These are phyloP conservation scores for Apteryx owenii DNA, from an alignment of 2,113 vertebrate species.

Conservation along the genomic window DNA sequence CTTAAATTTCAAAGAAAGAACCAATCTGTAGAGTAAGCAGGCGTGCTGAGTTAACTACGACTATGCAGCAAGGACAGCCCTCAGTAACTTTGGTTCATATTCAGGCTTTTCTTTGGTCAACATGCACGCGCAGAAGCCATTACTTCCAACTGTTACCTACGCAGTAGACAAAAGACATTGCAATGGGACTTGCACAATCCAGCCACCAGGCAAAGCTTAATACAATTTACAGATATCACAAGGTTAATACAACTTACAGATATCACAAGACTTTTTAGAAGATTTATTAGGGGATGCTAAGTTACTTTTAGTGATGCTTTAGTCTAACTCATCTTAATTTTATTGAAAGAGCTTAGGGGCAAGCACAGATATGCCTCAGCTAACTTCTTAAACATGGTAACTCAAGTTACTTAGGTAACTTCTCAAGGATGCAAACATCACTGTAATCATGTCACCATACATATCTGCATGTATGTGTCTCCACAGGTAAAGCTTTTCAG, in stretches of 20 bases:
- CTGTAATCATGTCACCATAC: neutral
- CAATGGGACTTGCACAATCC: neutral
- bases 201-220: neutral
- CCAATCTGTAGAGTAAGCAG: too few relatives aligned
- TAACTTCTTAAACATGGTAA: neutral
- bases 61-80: accelerated
- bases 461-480: neutral
- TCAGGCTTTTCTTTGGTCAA: neutral
- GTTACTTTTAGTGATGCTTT: neutral
- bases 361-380: neutral
- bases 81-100: neutral
- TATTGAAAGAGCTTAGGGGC: neutral
- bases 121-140: accelerated
- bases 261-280: neutral
- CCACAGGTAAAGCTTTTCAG: neutral
- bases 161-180: neutral
- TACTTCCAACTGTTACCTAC: neutral
- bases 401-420: neutral
- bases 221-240: neutral
- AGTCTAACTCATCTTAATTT: neutral
- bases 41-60: too few relatives aligned
- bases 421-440: neutral
- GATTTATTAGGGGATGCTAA: neutral
- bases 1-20: neutral
- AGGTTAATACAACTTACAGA: neutral